Percentiles rank a stretch among this genome's conserved stretches.
phyloP scores from a whole-genome alignment of 1,140 invertebrate genomes.

The Diabrotica undecimpunctata region DNA sequence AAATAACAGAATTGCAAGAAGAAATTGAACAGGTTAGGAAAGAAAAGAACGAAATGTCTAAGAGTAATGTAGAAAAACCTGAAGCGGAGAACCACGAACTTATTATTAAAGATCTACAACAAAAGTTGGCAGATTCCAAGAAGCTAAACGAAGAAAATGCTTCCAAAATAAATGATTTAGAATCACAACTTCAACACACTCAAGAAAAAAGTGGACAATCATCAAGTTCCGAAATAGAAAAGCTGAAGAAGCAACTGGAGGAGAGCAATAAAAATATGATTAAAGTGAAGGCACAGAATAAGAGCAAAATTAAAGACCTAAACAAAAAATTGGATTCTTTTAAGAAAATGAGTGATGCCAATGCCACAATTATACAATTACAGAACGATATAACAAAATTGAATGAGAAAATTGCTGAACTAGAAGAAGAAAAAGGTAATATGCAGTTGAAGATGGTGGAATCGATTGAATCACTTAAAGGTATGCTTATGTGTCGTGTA shows the following conservation, averaged over 20 bases:
- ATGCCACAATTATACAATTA: constrained; percentile 63
- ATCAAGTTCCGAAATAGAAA: constrained; percentile 39
- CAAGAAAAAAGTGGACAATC: constrained; percentile 31
- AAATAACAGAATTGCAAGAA: constrained; percentile 51
- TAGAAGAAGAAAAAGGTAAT: constrained; percentile 78
- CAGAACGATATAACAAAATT: constrained; percentile 59
- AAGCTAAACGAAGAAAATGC: constrained; percentile 27
- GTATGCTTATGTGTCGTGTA: constrained; percentile 23
- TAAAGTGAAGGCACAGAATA: constrained; percentile 77
- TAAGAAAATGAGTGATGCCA: constrained; percentile 66
- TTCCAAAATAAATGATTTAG: constrained; percentile 43
- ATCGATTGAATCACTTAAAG: constrained; percentile 29
- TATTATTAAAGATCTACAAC: constrained; percentile 48
- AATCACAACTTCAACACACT: constrained; percentile 49
- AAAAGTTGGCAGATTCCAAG: constrained; percentile 42
- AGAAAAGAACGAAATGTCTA: constrained; percentile 20
- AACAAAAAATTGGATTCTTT: constrained; percentile 77
- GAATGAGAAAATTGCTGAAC: constrained; percentile 72
- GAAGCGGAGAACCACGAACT: constrained; percentile 30
- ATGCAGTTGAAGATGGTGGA: constrained; percentile 41
- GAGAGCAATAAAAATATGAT: constrained; percentile 77
- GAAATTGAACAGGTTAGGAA: constrained; percentile 52
- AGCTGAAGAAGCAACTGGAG: constrained; percentile 66
- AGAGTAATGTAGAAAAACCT: constrained; percentile 22
- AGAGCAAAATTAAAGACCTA: constrained; percentile 76